phyloP scores from a whole-genome alignment of 1,140 invertebrate genomes.

The Drosophila yakuba region DNA sequence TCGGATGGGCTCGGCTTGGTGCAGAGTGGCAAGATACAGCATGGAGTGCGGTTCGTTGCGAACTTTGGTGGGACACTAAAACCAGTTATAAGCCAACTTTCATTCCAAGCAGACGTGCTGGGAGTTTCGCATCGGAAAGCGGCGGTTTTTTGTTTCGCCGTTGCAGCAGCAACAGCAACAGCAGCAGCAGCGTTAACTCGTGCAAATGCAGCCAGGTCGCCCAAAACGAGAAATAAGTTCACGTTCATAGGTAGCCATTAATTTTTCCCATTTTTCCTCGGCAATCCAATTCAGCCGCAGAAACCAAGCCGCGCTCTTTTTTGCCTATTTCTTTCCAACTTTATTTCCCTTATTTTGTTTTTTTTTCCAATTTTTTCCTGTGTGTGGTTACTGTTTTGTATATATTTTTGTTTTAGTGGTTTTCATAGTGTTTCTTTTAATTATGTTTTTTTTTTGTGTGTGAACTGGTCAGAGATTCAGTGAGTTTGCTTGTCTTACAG shows the following conservation, averaged over 20 bases:
- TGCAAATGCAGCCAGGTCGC: conserved; percentile 28
- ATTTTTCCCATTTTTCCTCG: conserved; percentile 21
- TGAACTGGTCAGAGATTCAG: conserved; percentile 11
- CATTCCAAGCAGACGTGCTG: conserved; percentile 81
- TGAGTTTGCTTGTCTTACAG: conserved; percentile 5
- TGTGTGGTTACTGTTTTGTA: conserved; percentile 2
- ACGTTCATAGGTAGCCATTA: conserved; percentile 41
- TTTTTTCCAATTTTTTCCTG: background rate
- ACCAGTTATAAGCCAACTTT: conserved; percentile 84
- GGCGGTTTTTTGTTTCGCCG: conserved; percentile 41
- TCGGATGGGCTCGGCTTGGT: background rate
- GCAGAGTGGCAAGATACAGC: background rate
- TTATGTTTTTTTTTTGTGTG: background rate
- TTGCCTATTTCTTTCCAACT: background rate
- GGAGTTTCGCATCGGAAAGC: conserved; percentile 49
- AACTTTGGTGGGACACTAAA: conserved; percentile 62
- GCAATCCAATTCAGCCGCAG: background rate
- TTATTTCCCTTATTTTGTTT: background rate
- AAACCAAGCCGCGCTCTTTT: conserved; percentile 4
- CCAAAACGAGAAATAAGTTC: conserved; percentile 34
- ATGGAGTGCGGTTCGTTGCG: conserved; percentile 13
- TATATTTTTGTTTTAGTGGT: conserved; percentile 17
- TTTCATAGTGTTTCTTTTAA: background rate
- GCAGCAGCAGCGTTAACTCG: conserved; percentile 30
- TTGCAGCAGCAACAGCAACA: conserved; percentile 34